Evolutionary conservation across 2,888 invertebrate species (phyloP).

Genomic region (Drosophila macrospina): DNA sequence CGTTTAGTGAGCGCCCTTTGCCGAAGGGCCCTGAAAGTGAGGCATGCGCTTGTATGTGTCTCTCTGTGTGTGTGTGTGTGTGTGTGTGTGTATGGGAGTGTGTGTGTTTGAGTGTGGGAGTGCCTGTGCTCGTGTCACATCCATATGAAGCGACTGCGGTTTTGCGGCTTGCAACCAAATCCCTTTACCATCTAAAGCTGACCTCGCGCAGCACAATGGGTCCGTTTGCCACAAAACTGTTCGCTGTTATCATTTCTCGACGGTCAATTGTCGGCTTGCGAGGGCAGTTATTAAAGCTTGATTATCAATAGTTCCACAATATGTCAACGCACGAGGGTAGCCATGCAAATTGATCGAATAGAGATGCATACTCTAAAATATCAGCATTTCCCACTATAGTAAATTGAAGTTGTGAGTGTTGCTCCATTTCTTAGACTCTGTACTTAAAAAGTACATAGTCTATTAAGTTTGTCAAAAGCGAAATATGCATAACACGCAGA

Average conservation of each 20-base stretch:
- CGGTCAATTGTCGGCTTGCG: neutral
- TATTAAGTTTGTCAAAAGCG: no score
- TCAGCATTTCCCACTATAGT: no score
- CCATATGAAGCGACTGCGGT: constrained; percentile 45
- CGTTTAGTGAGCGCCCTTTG: constrained; percentile 20
- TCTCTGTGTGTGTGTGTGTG: neutral
- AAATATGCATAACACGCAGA: no score
- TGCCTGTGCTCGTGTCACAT: constrained; percentile 29
- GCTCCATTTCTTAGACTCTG: no score
- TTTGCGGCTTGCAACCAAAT: constrained; percentile 39
- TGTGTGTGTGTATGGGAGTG: neutral
- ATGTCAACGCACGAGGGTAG: no score
- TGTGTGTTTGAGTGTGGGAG: neutral
- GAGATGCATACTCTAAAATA: no score
- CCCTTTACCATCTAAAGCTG: constrained; percentile 21
- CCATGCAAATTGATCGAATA: no score
- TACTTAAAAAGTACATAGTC: no score
- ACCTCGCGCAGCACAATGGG: constrained; percentile 30
- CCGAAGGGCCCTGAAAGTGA: constrained; percentile 13
- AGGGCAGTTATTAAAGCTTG: neutral
- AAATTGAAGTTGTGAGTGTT: no score
- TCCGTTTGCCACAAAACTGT: neutral
- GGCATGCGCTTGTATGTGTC: neutral
- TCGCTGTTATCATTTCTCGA: neutral
- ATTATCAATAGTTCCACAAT: no score